Evolutionary conservation across 2,888 invertebrate genomes (phyloP), one percentile per base, ranked within the genome.

Genomic region (Dilophus febrilis): DNA sequence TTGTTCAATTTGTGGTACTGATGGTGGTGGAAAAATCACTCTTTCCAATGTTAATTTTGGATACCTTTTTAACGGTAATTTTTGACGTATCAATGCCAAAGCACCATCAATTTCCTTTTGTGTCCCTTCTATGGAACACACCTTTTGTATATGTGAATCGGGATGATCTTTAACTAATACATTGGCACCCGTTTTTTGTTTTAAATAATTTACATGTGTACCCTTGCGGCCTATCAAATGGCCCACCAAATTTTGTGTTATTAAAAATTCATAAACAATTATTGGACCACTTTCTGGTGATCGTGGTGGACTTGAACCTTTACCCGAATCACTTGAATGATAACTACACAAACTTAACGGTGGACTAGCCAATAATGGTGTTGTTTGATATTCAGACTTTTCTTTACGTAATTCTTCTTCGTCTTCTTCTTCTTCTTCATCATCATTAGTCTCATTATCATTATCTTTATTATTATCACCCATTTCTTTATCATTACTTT

Each of bases 161-260:
- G 81, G 80, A 65, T 86, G 83, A 53, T 76, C 56, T 47, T 56
- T 54, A n/a, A 94, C 73, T 48, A 74, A 65, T 37, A 92, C 77
- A 53, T 72, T 76, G 16, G 88, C 84, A 48, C 79, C 75, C 2
- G 87, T 80, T 56, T 77, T 77, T 26, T 72, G 66, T 58, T 84
- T 83, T 47, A 87, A 80, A 52, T 72, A 72, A 47, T 79, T 77
- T n/a, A 94, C 77, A 62, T 80, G 82, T 31, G 71, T 66, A 33
- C 90, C 90, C 50, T 77, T 74, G 51, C 75, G 76, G 31, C 94
- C 94, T 58, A 92, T 91, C 49, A 94, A 67, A 42, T 80, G 74
- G 14, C 92, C 92, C 43, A 90, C 86, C 46, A 88, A 65, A 41
- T 67, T 64, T 54, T 77, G 77, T 32, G 79, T 77, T 53, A 85